These are phyloP conservation scores for Stegodyphus mimosarum DNA, from an alignment of 1,140 invertebrate genomes.

Conservation along the genomic window DNA sequence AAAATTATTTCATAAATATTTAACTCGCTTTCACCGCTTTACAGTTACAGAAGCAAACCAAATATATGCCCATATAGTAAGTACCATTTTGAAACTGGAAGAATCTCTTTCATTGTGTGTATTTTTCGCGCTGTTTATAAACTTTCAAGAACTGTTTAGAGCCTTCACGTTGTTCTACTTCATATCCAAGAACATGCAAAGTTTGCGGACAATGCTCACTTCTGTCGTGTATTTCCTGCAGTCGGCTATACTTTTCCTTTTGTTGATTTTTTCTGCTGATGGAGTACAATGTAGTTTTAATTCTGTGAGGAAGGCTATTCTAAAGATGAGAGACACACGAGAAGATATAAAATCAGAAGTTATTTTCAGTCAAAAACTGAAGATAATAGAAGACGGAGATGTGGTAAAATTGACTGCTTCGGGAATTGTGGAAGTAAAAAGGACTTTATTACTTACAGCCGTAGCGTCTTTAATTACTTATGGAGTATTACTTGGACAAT, in stretches of 20 bases:
- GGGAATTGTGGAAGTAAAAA: constrained; percentile 27
- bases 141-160: constrained; percentile 17
- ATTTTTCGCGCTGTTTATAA: constrained; percentile 19
- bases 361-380: constrained; percentile 4
- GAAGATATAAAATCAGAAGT: not conserved
- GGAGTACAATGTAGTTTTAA: constrained; percentile 2
- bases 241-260: not conserved
- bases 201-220: no score
- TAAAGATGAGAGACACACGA: not conserved
- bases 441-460: constrained; percentile 19
- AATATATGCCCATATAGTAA: no score
- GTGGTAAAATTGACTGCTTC: constrained; percentile 11
- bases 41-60: no score
- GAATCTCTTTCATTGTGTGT: not conserved
- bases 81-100: no score
- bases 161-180: not conserved
- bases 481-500: not conserved
- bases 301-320: not conserved
- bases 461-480: constrained; percentile 18
- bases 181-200: not conserved
- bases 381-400: constrained; percentile 22
- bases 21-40: no score
- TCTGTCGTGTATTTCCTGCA: not conserved
- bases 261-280: constrained; percentile 29
- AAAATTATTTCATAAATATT: no score